phyloP scores from a whole-genome alignment of 2,888 invertebrate species.

The Caenorhabditis zanzibari region DNA sequence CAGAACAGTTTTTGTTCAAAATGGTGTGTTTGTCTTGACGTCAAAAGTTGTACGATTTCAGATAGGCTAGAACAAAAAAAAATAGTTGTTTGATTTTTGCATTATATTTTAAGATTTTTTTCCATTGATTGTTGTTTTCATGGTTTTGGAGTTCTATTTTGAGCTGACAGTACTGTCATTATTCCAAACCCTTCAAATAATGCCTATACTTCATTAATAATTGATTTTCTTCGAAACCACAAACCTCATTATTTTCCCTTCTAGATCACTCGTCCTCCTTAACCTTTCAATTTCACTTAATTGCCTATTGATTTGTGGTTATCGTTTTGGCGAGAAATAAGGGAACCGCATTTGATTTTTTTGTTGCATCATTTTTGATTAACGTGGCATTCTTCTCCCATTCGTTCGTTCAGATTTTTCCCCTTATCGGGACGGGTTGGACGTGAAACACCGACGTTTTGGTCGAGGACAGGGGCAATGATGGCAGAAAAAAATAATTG shows the following conservation, averaged over 20 bases:
- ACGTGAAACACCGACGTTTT: not conserved
- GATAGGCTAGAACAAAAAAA: not conserved
- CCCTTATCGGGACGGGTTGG: constrained; percentile 24
- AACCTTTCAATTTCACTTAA: constrained; percentile 6
- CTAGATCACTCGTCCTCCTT: not conserved
- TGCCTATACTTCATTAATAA: no score
- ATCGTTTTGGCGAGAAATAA: not conserved
- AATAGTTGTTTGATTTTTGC: no score
- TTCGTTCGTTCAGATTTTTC: constrained; percentile 16
- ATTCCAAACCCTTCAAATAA: no score
- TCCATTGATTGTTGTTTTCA: no score
- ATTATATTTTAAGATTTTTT: no score
- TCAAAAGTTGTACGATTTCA: not conserved
- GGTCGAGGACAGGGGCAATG: not conserved
- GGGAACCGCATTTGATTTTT: not conserved
- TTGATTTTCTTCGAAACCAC: no score
- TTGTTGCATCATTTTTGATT: constrained; percentile 33
- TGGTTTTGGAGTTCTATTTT: no score
- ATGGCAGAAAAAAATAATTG: not conserved
- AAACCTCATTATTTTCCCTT: not conserved
- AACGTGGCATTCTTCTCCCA: constrained; percentile 22
- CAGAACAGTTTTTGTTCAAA: no score
- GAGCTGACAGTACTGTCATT: no score
- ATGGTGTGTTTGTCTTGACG: no score
- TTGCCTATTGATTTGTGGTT: constrained; percentile 26